Evolutionary conservation across 2,797 vertebrate genomes (phyloP).

Genomic region (Valencia hispanica): DNA sequence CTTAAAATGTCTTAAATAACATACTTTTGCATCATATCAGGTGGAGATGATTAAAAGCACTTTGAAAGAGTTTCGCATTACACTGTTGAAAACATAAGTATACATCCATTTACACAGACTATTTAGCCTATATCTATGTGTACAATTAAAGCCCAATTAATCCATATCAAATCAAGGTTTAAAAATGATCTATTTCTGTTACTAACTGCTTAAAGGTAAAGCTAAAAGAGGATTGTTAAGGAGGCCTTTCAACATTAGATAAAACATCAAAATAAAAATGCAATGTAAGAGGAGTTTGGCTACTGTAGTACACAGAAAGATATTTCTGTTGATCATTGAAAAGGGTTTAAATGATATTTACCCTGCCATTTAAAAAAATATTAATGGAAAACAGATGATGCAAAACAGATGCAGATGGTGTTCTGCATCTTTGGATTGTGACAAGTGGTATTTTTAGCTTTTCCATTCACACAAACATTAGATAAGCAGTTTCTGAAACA

Average conservation of each 20-base stretch:
- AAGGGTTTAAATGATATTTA: neutral
- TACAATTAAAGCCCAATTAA: neutral
- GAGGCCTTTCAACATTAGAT: neutral
- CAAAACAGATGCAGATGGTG: no score
- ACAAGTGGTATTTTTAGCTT: no score
- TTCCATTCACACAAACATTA: no score
- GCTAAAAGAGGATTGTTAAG: neutral
- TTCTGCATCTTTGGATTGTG: no score
- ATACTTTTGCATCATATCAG: neutral
- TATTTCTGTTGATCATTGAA: neutral
- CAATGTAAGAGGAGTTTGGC: neutral
- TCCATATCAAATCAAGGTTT: neutral
- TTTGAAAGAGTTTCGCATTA: neutral
- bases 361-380: no score
- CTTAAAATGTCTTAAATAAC: neutral
- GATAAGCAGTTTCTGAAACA: no score
- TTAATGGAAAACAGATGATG: no score
- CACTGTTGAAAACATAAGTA: neutral
- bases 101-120: neutral
- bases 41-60: neutral
- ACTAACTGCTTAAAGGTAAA: no score
- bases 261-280: neutral
- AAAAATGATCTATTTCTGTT: neutral
- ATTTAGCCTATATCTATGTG: neutral
- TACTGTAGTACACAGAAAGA: neutral